Evolutionary conservation across 2,113 vertebrate genomes (phyloP).

Genomic region (Rousettus leschenaultii): DNA sequence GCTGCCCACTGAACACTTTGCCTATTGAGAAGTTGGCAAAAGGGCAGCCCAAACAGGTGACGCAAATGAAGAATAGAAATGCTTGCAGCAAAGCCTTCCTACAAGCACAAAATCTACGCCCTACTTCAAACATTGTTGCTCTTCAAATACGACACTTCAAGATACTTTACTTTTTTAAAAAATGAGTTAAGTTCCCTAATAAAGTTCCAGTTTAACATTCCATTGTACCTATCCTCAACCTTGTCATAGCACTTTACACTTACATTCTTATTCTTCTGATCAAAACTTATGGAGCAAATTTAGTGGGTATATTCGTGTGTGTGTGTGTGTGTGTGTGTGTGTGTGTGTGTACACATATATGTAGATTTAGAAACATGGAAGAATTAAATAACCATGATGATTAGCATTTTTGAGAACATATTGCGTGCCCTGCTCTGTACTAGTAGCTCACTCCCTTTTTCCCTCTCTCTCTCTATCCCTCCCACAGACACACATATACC

Average conservation of each 20-base stretch:
- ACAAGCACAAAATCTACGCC: background rate
- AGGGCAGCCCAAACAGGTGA: background rate
- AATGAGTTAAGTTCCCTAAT: background rate
- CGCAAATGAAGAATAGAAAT: background rate
- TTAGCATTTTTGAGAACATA: background rate
- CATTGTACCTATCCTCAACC: background rate
- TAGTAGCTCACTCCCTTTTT: background rate
- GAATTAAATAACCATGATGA: background rate
- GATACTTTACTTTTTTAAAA: background rate
- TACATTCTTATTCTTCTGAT: background rate
- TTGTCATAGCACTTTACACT: background rate
- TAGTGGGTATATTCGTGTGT: background rate
- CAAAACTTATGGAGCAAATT: background rate
- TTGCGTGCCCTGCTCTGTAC: background rate
- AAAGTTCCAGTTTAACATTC: background rate
- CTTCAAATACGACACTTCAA: background rate
- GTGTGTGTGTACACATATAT: background rate
- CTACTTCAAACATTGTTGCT: background rate
- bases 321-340: background rate
- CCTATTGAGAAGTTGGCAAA: background rate
- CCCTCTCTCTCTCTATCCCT: background rate
- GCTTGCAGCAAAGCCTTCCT: background rate
- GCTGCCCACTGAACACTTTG: background rate
- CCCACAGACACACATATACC: too few species aligned
- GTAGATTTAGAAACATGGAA: background rate